Conservation (phyloP, 1,140 invertebrate species). For the fruit fly (Drosophila melanogaster) region DNA sequence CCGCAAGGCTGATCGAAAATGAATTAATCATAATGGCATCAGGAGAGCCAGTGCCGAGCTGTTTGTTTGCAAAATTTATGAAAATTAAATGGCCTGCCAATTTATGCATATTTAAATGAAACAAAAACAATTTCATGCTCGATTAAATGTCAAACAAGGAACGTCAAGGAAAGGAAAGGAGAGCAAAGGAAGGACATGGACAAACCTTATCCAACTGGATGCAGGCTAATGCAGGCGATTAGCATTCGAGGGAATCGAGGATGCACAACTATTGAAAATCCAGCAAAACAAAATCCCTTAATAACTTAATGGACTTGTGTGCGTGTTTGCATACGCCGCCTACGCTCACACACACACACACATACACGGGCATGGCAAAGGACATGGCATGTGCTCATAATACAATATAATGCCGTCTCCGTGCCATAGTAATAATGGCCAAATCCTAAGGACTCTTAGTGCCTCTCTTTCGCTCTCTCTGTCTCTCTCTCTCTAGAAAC, state of each 20-base stretch:
- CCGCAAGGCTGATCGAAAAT: conserved; percentile 23
- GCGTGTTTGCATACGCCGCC: conserved; percentile 52
- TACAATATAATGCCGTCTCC: conserved; percentile 53
- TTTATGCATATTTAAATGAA: conserved; percentile 76
- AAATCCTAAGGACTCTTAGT: conserved; percentile 49
- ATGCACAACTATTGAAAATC: conserved; percentile 58
- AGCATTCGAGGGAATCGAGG: conserved; percentile 39
- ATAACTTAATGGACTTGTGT: conserved; percentile 81
- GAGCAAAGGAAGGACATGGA: background rate
- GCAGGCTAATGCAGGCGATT: conserved; percentile 53
- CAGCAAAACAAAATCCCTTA: conserved; percentile 73
- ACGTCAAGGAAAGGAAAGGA: background rate
- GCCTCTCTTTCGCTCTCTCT: background rate
- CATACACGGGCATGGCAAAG: background rate
- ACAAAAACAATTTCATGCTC: conserved; percentile 49
- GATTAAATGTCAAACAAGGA: conserved; percentile 63
- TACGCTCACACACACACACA: background rate
- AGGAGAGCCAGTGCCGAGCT: background rate
- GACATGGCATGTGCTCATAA: conserved; percentile 31
- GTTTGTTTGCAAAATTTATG: conserved; percentile 42
- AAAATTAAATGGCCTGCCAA: conserved; percentile 61
- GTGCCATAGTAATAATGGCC: conserved; percentile 64
- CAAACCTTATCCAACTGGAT: conserved; percentile 28
- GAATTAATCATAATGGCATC: conserved; percentile 23
- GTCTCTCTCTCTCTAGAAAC: background rate